Evolutionary conservation across 1,140 invertebrate genomes (phyloP), one percentile per base, ranked within the genome.

Genomic region (Atta texana): DNA sequence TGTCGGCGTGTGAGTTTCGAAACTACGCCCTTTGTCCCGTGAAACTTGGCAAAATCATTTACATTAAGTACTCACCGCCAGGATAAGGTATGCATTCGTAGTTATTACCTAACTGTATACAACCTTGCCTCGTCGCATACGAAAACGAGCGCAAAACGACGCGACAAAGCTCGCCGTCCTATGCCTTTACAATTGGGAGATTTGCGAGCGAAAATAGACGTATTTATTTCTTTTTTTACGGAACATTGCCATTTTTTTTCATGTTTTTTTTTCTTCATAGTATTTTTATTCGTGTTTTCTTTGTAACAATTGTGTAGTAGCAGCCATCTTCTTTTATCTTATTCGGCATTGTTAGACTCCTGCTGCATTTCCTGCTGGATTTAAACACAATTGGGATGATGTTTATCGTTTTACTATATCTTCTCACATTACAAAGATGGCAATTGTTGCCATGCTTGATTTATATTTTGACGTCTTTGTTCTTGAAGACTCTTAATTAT

Each of bases 41-140:
- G 74, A 85, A 89, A 89, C 87, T 89, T 89, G 69, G 72, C 87
- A 88, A 88, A 89, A 89, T 88, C 80, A 84, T 84, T 84, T 84
- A 84, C 80, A 84, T 84, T 84, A 84, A 84, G 80, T 75, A 84
- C 80, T 84, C 72, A 77, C 72, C 72, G 57, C 39, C 24, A 51
- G 44, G 87, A 78, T 89, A 85, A 88, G 80, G 80, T 57, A 84
- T 84, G 80, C 80, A 75, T 84, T 84, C 69, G 55, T 84, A 84
- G 80, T 84, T 84, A 84, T 84, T 84, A 84, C 69, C 69, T 75
- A 84, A 84, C 80, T 75, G 78, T 82, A 51, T 72, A 84, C 69
- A 84, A 34, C n/a, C 80, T 51, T 51, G 80, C 68, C 69, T 63
- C 80, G 55, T 61, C 80, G 55, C 39, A 61, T 84, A 34, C 80